Percentiles rank a stretch among this genome's conserved stretches.
Conservation (phyloP, 1,140 invertebrate genomes). For the Rhagoletis pomonella region DNA sequence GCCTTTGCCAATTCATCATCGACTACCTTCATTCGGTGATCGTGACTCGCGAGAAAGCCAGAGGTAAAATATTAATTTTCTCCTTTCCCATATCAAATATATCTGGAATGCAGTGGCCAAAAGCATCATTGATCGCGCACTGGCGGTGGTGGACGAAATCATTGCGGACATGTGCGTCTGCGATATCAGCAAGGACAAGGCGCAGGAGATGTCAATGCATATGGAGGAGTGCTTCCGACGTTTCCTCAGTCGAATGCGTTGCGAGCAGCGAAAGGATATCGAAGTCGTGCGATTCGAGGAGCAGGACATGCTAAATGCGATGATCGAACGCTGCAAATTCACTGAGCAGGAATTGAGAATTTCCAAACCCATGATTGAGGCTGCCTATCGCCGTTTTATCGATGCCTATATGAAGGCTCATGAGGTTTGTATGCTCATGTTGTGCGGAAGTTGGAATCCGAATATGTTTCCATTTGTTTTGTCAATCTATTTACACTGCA, state of each 20-base stretch:
- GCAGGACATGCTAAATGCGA: constrained; percentile 67
- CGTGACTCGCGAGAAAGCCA: constrained; percentile 78
- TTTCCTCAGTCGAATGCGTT: constrained; percentile 67
- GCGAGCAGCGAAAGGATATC: constrained; percentile 65
- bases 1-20: constrained; percentile 80
- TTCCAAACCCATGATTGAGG: constrained; percentile 67
- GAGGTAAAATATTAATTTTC: constrained; percentile 59
- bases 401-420: constrained; percentile 68
- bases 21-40: constrained; percentile 82
- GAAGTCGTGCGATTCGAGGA: constrained; percentile 65
- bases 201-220: constrained; percentile 63
- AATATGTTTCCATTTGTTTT: background rate
- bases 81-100: background rate
- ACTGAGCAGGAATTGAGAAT: constrained; percentile 62
- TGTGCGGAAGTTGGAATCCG: background rate
- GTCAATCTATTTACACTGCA: background rate
- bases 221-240: constrained; percentile 71
- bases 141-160: constrained; percentile 66
- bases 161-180: constrained; percentile 69
- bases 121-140: constrained; percentile 64
- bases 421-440: constrained; percentile 51
- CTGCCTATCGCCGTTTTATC: constrained; percentile 69
- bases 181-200: constrained; percentile 66
- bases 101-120: constrained; percentile 62
- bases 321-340: constrained; percentile 66